These are phyloP conservation scores for Synanthedon formicaeformis DNA, from an alignment of 2,888 invertebrate genomes.

Conservation along the genomic window DNA sequence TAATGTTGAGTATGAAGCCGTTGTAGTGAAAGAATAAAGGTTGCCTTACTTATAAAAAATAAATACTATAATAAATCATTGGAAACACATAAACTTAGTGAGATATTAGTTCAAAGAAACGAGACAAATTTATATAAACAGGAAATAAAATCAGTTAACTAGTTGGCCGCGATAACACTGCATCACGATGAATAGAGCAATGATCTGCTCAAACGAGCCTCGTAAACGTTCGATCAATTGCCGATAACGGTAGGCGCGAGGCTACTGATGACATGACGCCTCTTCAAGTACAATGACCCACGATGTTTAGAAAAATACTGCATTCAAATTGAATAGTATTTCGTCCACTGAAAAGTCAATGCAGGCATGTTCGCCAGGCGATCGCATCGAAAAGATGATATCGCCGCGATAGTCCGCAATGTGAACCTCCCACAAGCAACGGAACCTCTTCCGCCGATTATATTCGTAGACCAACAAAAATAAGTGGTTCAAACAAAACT, in stretches of 20 bases:
- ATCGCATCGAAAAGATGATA: slow-evolving; percentile 5
- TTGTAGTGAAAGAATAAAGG: no score
- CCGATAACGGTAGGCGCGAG: slow-evolving; percentile 36
- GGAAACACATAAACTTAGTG: not conserved
- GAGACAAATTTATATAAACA: not conserved
- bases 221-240: slow-evolving; percentile 35
- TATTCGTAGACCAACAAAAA: slow-evolving; percentile 39
- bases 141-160: slow-evolving; percentile 24
- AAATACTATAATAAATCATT: no score
- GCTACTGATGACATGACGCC: slow-evolving; percentile 24
- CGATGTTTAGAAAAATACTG: slow-evolving; percentile 1
- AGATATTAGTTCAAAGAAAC: not conserved
- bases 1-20: no score
- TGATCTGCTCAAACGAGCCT: slow-evolving; percentile 33
- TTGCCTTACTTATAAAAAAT: no score
- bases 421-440: slow-evolving; percentile 46
- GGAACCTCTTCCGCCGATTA: slow-evolving; percentile 53
- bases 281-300: slow-evolving; percentile 26
- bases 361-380: slow-evolving; percentile 19
- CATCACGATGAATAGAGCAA: slow-evolving; percentile 33
- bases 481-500: slow-evolving; percentile 39
- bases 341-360: not conserved
- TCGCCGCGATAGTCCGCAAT: slow-evolving; percentile 19
- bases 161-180: slow-evolving; percentile 20
- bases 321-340: slow-evolving; percentile 1